These are phyloP conservation scores for Halotydeus destructor DNA, from an alignment of 1,140 invertebrate species.

Conservation along the genomic window DNA sequence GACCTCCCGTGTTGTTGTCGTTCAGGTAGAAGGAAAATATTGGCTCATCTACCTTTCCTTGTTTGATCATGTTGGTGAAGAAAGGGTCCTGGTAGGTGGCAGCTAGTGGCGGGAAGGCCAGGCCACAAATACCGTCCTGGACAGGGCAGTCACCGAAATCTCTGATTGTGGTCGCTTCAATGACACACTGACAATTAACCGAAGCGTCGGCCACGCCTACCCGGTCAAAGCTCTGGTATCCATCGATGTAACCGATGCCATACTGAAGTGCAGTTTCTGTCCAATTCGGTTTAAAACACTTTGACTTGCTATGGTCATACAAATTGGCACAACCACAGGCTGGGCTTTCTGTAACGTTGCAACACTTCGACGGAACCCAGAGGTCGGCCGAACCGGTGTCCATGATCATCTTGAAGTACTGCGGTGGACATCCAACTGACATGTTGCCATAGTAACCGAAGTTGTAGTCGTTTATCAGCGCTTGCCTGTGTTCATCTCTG, in stretches of 20 bases:
- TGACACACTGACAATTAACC: slow-evolving; percentile 75
- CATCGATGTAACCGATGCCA: slow-evolving; percentile 83
- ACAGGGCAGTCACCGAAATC: slow-evolving; percentile 63
- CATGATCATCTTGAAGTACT: slow-evolving; percentile 82
- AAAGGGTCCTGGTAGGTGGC: slow-evolving; percentile 78
- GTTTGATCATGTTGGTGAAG: slow-evolving; percentile 80
- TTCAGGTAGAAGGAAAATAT: slow-evolving; percentile 93
- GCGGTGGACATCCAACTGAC: slow-evolving; percentile 71
- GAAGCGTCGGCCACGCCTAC: too few relatives aligned
- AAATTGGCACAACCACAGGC: slow-evolving; percentile 82
- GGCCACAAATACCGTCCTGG: slow-evolving; percentile 77
- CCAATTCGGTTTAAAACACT: slow-evolving; percentile 63
- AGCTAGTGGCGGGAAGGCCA: slow-evolving; percentile 73
- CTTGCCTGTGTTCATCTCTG: too few relatives aligned
- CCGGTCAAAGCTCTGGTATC: slow-evolving; percentile 54
- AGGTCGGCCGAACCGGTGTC: slow-evolving; percentile 95
- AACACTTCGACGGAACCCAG: slow-evolving; percentile 97
- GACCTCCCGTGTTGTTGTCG: slow-evolving; percentile 45
- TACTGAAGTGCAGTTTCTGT: slow-evolving; percentile 80
- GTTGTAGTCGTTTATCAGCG: too few relatives aligned
- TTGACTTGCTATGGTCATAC: slow-evolving; percentile 70
- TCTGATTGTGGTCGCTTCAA: too few relatives aligned
- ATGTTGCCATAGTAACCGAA: slow-evolving; percentile 95
- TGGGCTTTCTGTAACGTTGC: too few relatives aligned
- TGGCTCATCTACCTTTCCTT: slow-evolving; percentile 48